Evolutionary conservation across 1,140 invertebrate species (phyloP).

Genomic region (Stenopsyche tienmushanensis): DNA sequence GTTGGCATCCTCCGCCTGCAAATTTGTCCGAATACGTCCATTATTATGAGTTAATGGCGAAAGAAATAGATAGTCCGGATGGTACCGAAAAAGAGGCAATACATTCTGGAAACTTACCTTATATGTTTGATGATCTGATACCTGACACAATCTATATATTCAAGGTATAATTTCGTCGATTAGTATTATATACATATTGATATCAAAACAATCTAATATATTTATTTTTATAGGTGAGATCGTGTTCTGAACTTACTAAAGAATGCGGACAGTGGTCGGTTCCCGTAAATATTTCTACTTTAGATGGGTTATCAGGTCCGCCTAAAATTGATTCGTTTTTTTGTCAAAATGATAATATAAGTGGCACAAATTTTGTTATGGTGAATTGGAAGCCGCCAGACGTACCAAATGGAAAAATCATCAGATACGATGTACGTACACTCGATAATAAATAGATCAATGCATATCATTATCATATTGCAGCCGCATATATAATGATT

Average conservation of each 20-base stretch:
- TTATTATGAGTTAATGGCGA: constrained; percentile 70
- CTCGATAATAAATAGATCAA: no score
- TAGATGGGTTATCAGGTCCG: constrained; percentile 70
- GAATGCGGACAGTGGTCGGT: constrained; percentile 74
- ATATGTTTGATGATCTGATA: constrained; percentile 75
- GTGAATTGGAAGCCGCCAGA: constrained; percentile 71
- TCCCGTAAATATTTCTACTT: constrained; percentile 73
- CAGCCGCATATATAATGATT: background rate
- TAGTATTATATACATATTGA: background rate
- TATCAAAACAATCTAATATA: background rate
- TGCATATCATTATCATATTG: no score
- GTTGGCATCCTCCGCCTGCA: constrained; percentile 67
- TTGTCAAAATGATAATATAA: constrained; percentile 68
- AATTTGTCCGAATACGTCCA: constrained; percentile 71
- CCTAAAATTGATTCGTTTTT: constrained; percentile 63
- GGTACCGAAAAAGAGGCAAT: constrained; percentile 60
- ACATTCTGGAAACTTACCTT: constrained; percentile 64
- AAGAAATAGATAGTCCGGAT: constrained; percentile 58
- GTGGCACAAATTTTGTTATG: constrained; percentile 62
- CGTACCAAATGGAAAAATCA: constrained; percentile 73
- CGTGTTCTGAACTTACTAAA: constrained; percentile 75
- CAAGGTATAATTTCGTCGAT: constrained; percentile 54
- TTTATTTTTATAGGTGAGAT: constrained; percentile 57
- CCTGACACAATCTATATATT: constrained; percentile 77
- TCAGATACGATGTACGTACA: constrained; percentile 66